Conservation (phyloP, 2,797 vertebrate genomes). For the Gobionotothen gibberifrons region DNA sequence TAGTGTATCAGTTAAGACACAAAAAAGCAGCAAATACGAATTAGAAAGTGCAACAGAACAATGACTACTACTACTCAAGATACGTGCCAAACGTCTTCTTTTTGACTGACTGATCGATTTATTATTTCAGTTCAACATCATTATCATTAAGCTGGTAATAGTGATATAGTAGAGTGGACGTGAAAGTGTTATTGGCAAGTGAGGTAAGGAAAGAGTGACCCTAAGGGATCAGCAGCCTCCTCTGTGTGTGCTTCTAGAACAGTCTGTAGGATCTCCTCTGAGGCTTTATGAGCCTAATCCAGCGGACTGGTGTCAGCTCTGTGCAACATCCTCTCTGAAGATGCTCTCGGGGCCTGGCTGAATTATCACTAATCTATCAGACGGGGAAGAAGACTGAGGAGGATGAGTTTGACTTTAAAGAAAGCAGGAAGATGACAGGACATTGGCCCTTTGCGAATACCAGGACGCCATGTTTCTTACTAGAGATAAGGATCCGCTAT, state of each 20-base stretch:
- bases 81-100: not conserved
- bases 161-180: not conserved
- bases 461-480: not conserved
- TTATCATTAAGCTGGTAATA: slow-evolving; percentile 2
- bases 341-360: slow-evolving; percentile 4
- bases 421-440: not conserved
- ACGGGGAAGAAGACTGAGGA: not conserved
- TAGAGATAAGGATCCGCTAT: not conserved
- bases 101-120: not conserved
- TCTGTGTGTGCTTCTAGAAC: not conserved
- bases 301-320: slow-evolving; percentile 11
- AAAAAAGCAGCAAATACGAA: not conserved
- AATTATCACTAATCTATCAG: slow-evolving; percentile 29
- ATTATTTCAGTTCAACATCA: not conserved
- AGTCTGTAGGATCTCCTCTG: not conserved
- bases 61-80: not conserved
- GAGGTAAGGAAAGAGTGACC: not conserved
- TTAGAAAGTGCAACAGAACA: not conserved
- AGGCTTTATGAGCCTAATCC: slow-evolving; percentile 15
- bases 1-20: not conserved
- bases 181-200: not conserved
- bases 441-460: slow-evolving; percentile 7
- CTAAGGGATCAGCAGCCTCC: not conserved
- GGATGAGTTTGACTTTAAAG: not conserved
- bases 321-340: slow-evolving; percentile 15